Base-by-base conservation (phyloP, 2,113 vertebrate genomes). In the Isichthys henryi region DNA sequence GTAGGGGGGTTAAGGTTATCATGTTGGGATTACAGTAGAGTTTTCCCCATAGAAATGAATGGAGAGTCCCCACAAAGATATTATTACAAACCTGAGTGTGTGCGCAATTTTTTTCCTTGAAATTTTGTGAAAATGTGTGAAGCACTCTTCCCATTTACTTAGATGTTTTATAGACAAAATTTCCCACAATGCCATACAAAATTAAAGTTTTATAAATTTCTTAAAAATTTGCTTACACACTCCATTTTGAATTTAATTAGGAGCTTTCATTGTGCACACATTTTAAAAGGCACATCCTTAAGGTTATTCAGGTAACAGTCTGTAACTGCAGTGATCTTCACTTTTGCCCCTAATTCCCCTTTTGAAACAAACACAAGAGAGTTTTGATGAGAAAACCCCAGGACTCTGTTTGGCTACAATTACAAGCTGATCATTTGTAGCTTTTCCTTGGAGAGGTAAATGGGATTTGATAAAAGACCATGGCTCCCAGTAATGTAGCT, bases 321-420 rank as follows among this genome's bases (percentile, higher is more conserved):
- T 96, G 97, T 97, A 97, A 95, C 94, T 96, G 94, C 91, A 93
- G 91, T 96, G 94, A 94, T 94, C 95, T 92, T 93, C 93, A 93
- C 92, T 96, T 93, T 93, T 96, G 94, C 94, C 93, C 93, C 93
- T 94, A 95, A 93, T 93, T 95, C 95, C 94, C 95, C 94, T 92
- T 49, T 94, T 93, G 95, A 96, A 95, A 94, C 92, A 92, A 96
- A 95, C 95, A 91, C 23, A 91, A 91, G 93, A 92, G 77, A 91
- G 92, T 93, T 87, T 90, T 92, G 90, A 92, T 95, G 92, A 96
- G 90, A 92, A 95, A 94, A 94, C 93, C 93, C 90, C 90, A 93
- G 91, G 92, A 94, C 93, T 95, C 95, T 95, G 94, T 95, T 95
- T 92, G 58, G 86, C 31, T 46, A 91, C 92, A 93, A 92, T 92